phyloP scores from a whole-genome alignment of 2,888 invertebrate species.

The Chaetoderma sp. region DNA sequence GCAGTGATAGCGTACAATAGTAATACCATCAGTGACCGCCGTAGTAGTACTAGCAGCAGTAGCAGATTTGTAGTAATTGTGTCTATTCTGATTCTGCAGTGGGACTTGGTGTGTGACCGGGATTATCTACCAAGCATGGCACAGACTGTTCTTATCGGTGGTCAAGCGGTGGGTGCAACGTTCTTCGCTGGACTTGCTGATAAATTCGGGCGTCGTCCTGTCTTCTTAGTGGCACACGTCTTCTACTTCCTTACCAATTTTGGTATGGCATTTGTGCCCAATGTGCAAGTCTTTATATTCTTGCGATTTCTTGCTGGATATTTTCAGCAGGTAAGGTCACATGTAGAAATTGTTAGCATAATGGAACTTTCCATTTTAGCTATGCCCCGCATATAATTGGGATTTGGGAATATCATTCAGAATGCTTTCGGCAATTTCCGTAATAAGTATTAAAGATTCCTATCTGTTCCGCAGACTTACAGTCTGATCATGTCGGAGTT shows the following conservation, averaged over 20 bases:
- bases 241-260: not conserved
- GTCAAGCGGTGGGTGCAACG: not conserved
- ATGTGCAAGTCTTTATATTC: not conserved
- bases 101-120: not conserved
- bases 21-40: too few relatives aligned
- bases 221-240: not conserved
- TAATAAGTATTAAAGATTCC: too few relatives aligned
- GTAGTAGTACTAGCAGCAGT: too few relatives aligned
- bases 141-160: conserved; percentile 3
- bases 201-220: not conserved
- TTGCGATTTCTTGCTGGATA: not conserved
- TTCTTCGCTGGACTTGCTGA: not conserved
- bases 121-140: not conserved
- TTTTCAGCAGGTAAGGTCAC: not conserved
- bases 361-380: too few relatives aligned
- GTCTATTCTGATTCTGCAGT: not conserved
- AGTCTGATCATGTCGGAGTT: too few relatives aligned
- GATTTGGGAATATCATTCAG: too few relatives aligned
- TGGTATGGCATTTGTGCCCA: not conserved
- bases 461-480: too few relatives aligned
- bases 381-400: too few relatives aligned
- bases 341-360: too few relatives aligned
- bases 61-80: too few relatives aligned
- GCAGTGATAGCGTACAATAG: too few relatives aligned
- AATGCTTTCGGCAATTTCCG: too few relatives aligned